Conservation (phyloP, 1,140 invertebrate genomes). For the Calosoma granatense region DNA sequence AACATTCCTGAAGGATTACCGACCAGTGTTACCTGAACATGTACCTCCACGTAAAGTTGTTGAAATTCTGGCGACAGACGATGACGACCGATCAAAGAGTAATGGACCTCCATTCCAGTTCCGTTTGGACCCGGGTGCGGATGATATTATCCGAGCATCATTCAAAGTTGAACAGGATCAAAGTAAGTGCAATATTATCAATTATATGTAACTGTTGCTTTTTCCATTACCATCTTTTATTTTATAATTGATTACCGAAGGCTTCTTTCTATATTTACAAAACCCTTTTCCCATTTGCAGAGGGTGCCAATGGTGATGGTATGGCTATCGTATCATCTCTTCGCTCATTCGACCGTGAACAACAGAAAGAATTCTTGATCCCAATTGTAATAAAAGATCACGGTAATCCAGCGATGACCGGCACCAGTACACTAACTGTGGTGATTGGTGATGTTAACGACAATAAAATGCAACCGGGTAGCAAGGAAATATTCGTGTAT, state of each 20-base stretch:
- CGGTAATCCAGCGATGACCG: slow-evolving; percentile 82
- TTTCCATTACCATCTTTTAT: slow-evolving; percentile 11
- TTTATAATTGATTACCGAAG: no score
- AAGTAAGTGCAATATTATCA: slow-evolving; percentile 46
- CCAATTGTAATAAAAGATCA: slow-evolving; percentile 90
- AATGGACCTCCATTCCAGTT: slow-evolving; percentile 94
- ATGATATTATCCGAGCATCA: slow-evolving; percentile 82
- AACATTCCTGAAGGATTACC: slow-evolving; percentile 82
- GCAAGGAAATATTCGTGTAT: slow-evolving; percentile 94
- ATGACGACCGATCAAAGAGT: slow-evolving; percentile 86
- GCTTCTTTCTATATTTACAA: no score
- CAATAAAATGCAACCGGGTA: slow-evolving; percentile 93
- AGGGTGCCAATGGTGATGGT: slow-evolving; percentile 89
- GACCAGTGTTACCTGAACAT: slow-evolving; percentile 85
- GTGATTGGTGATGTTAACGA: slow-evolving; percentile 95
- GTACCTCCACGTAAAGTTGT: slow-evolving; percentile 80
- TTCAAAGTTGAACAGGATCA: slow-evolving; percentile 93
- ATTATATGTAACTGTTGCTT: slow-evolving; percentile 11
- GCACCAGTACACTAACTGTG: slow-evolving; percentile 87
- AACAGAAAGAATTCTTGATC: slow-evolving; percentile 89
- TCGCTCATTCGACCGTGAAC: slow-evolving; percentile 87
- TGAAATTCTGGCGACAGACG: slow-evolving; percentile 89
- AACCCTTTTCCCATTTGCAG: slow-evolving; percentile 34
- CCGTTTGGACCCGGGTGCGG: slow-evolving; percentile 81
- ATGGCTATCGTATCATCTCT: slow-evolving; percentile 89